Evolutionary conservation across 1,140 invertebrate species (phyloP), one percentile per base, ranked within the genome.

Genomic region (Drosophila watanabei): DNA sequence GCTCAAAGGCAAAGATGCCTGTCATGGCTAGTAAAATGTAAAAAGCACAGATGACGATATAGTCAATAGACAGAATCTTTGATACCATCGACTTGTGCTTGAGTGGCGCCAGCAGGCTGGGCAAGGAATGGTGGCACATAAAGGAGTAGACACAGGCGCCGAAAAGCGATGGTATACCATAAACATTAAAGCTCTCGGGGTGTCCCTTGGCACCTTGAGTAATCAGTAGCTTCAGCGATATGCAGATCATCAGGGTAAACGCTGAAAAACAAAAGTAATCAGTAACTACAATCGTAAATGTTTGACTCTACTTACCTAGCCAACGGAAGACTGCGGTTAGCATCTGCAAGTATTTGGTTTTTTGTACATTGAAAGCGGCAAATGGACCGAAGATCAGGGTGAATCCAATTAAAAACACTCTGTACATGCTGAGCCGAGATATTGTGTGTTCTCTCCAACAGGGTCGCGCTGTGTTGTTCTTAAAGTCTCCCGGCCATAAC

Each of bases 61-160:
- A 99, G 93, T 97, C 96, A 5, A 96, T 90, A 20, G 95, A 95
- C 49, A 99, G 93, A 57, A 97, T 95, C 66, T 93, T 92, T 16
- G 95, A 95, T 0, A 99, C 93, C 13, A 94, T 94, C 13, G 94
- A 94, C 92, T 99, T 99, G 80, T 97, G 95, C 45, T 95, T 94
- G 69, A 98, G 98, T 3, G 99, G 99, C 9, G 97, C 97, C 39
- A 99, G 95, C 35, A 99, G 94, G 5, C 97, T 97, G 8, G 99
- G 99, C 20, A 99, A 94, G 1, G 98, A 99, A 94, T 99, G 99
- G 93, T 99, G 99, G 87, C 99, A 99, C 99, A 99, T 99, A 94
- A 99, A 99, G 13, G 98, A 98, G 93, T 99, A 99, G 16, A 99
- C 97, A 92, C 98, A 99, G n/a, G 98, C 97, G 30, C 99, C 99